Base-by-base conservation (phyloP, 2,888 invertebrate species). In the Chouioia cunea region DNA sequence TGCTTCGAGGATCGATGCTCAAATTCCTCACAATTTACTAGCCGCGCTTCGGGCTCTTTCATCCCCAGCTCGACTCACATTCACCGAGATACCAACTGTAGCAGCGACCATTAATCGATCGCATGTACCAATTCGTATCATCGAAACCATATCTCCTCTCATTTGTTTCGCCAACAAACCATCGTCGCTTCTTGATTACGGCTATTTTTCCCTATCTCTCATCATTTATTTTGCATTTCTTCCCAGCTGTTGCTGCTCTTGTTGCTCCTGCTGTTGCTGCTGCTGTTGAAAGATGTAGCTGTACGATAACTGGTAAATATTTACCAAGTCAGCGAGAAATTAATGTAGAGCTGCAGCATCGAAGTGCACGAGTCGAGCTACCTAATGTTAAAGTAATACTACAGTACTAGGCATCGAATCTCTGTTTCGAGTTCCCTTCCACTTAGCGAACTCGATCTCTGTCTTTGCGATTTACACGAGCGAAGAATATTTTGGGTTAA, bases 401-500 rank as follows among this genome's bases (percentile, higher is more conserved):
- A n/a, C n/a, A n/a, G n/a, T n/a, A n/a, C n/a, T n/a, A 65, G 53
- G 68, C 71, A 65, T 77, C 69, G 79, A 79, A 80, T 82, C 80
- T 78, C 78, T 77, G 79, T 82, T 83, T 82, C 82, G 65, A 66
- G 16, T 65, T 67, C 65, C 69, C 68, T 52, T 52, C 60, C 63
- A 20, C 69, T 62, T 63, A 57, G 56, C 27, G 47, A 58, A 18
- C 56, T 57, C 58, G 52, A 22, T 23, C 52, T 63, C 54, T 47
- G 50, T 65, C 48, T 58, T n/a, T 43, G 54, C 59, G 63, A 74
- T 71, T 74, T 71, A 71, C 82, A 82, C 82, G 81, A 82, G 78
- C 79, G 78, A 79, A 80, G 76, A 81, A 82, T 81, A 79, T 79
- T 79, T 79, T 78, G 78, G 77, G 77, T n/a, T n/a, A n/a, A n/a